Percentiles rank a stretch among this genome's conserved stretches.
phyloP scores from a whole-genome alignment of 2,888 invertebrate genomes.

The Bimastos eiseni region DNA sequence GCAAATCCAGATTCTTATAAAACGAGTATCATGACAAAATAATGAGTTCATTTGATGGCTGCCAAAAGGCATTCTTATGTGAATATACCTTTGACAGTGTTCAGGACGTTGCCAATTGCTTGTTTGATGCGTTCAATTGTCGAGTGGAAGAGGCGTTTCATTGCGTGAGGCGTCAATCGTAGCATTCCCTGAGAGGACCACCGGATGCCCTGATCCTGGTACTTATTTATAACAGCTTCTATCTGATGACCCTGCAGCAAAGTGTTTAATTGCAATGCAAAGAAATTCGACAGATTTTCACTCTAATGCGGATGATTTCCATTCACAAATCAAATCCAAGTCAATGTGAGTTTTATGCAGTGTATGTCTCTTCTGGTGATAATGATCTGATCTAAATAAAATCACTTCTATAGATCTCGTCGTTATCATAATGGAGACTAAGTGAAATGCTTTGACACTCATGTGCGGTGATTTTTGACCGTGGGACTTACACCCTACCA shows the following conservation, averaged over 20 bases:
- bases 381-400: no score
- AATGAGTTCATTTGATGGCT: neutral
- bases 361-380: no score
- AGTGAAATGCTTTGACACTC: no score
- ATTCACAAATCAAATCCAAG: neutral
- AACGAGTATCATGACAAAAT: no score
- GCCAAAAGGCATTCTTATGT: neutral
- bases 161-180: conserved; percentile 64
- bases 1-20: neutral
- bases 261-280: neutral
- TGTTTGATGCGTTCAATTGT: conserved; percentile 63
- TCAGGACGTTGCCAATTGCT: conserved; percentile 64
- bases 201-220: conserved; percentile 63
- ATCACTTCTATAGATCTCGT: no score
- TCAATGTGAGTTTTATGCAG: neutral
- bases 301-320: neutral
- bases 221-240: conserved; percentile 64
- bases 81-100: conserved; percentile 36
- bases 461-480: no score
- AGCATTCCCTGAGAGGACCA: conserved; percentile 67
- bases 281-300: neutral
- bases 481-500: no score
- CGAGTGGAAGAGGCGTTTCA: conserved; percentile 64
- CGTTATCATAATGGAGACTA: no score
- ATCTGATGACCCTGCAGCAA: conserved; percentile 48